These are phyloP conservation scores for Sminthurinus aureus DNA, from an alignment of 2,888 invertebrate genomes.

Conservation along the genomic window DNA sequence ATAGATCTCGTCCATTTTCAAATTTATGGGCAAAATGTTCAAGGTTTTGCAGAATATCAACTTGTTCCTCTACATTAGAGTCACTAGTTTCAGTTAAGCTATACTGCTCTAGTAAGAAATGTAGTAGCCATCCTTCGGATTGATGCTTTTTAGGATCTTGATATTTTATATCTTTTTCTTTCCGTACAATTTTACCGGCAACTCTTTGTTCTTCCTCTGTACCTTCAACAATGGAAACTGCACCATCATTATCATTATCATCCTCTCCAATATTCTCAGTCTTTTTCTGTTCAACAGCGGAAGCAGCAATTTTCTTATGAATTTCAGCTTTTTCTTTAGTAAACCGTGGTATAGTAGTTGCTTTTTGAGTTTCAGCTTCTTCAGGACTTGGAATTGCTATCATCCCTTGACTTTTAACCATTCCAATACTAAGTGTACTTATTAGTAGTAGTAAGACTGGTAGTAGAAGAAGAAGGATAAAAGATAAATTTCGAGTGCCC, in stretches of 20 bases:
- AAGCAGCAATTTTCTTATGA: constrained; percentile 51
- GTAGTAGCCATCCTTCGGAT: constrained; percentile 51
- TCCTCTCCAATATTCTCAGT: background rate
- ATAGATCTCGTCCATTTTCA: constrained; percentile 57
- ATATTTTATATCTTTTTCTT: constrained; percentile 51
- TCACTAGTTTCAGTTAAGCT: constrained; percentile 23
- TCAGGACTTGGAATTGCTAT: constrained; percentile 8
- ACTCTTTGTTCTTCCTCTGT: background rate
- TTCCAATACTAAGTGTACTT: background rate
- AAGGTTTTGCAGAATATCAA: constrained; percentile 55
- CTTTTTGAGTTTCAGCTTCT: background rate
- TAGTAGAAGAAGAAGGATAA: no score
- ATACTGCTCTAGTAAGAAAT: constrained; percentile 55
- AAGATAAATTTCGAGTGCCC: no score
- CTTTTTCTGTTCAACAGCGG: constrained; percentile 43
- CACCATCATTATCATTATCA: background rate
- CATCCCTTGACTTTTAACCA: constrained; percentile 28
- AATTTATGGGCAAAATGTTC: constrained; percentile 57
- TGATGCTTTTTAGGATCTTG: constrained; percentile 56
- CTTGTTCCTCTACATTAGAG: constrained; percentile 48
- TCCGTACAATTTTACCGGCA: constrained; percentile 35
- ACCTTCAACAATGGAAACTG: no score
- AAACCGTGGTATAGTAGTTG: no score
- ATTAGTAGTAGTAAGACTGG: no score
- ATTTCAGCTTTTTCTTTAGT: constrained; percentile 45